A percentile compares a stretch with the other conserved stretches of the same genome.
These are phyloP conservation scores for Eustalomyia histrio DNA, from an alignment of 2,888 invertebrate species.

Conservation along the genomic window DNA sequence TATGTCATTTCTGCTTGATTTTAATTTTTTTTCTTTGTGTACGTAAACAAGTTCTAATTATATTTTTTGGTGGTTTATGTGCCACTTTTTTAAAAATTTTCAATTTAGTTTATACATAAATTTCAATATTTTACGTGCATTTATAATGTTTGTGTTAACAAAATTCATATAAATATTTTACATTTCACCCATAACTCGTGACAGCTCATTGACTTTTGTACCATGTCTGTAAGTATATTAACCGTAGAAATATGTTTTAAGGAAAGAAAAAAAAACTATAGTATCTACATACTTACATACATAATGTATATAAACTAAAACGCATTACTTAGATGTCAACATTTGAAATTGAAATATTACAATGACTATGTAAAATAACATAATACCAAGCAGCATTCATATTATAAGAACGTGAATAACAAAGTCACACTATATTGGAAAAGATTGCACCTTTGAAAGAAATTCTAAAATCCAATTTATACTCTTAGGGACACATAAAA, in stretches of 20 bases:
- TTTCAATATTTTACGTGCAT: conserved; percentile 56
- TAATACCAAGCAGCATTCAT: not conserved
- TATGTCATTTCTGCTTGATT: too few species aligned
- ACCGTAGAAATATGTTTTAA: conserved; percentile 1
- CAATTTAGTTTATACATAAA: conserved; percentile 23
- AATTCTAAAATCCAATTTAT: not conserved
- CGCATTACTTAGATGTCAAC: conserved; percentile 41
- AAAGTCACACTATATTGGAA: not conserved
- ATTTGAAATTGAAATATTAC: conserved; percentile 49
- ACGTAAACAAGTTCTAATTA: not conserved
- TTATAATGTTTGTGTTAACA: not conserved
- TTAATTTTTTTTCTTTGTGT: too few species aligned
- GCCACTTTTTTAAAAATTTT: not conserved
- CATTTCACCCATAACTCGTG: conserved; percentile 15
- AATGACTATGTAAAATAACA: conserved; percentile 10
- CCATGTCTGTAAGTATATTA: not conserved
- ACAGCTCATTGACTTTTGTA: conserved; percentile 37
- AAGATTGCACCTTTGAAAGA: not conserved
- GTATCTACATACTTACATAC: not conserved
- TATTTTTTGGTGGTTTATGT: not conserved
- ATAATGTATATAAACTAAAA: conserved; percentile 16
- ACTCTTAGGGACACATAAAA: too few species aligned
- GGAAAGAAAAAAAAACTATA: not conserved
- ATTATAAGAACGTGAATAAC: not conserved
- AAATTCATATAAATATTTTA: not conserved